phyloP scores from a whole-genome alignment of 1,140 invertebrate genomes.

The Scaptomyza pallida region DNA sequence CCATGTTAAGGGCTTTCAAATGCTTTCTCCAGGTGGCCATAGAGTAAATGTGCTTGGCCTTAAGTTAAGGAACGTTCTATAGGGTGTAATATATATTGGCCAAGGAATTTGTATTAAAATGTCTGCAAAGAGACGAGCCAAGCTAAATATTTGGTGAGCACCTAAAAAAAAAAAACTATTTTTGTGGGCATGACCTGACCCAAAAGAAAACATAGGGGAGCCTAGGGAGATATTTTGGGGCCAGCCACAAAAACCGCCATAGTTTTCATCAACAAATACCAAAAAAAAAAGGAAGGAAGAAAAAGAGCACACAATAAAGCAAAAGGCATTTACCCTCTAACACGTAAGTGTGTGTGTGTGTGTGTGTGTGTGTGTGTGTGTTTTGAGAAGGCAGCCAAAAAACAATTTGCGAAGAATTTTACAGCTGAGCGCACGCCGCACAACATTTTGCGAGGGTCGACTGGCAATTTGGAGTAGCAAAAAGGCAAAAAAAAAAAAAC shows the following conservation, averaged over 20 bases:
- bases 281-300: background rate
- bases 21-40: background rate
- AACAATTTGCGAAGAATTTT: constrained; percentile 72
- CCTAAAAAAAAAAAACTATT: constrained; percentile 53
- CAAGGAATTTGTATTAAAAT: constrained; percentile 60
- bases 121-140: constrained; percentile 34
- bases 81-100: constrained; percentile 28
- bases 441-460: background rate
- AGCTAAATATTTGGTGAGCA: constrained; percentile 42
- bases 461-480: constrained; percentile 34
- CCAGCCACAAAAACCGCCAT: constrained; percentile 26
- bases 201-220: constrained; percentile 12
- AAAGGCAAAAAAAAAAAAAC: constrained; percentile 22
- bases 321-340: constrained; percentile 1
- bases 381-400: constrained; percentile 15
- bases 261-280: constrained; percentile 33
- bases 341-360: constrained; percentile 17
- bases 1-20: constrained; percentile 15
- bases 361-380: constrained; percentile 24
- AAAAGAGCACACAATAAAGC: constrained; percentile 39
- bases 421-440: constrained; percentile 53
- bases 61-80: background rate
- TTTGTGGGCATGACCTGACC: constrained; percentile 9
- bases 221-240: background rate
- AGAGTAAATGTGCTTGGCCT: background rate